Base-by-base conservation (phyloP, 2,797 vertebrate species). In the Anniella stebbinsi region DNA sequence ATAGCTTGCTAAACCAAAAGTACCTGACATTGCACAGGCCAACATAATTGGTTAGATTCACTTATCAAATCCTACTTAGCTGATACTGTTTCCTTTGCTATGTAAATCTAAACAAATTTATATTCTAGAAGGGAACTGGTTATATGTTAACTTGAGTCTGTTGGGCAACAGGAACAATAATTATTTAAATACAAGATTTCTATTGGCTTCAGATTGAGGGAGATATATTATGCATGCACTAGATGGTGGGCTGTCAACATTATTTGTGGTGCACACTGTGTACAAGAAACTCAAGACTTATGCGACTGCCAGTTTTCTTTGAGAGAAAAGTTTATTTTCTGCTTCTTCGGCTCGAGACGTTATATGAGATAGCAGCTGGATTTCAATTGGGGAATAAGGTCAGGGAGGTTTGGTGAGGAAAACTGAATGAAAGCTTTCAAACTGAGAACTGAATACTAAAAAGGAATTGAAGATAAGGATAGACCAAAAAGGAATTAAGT, bases 221-320 rank as follows among this genome's bases (percentile, higher is more conserved):
- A 81, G 90, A 92, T 67, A 41, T 75, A 89, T 80, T 80, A 54
- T 89, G 63, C 57, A 89, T 91, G 30, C 60, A 89, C 89, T 87
- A 78, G 88, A 91, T 92, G 80, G 84, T 18, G 4, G 88, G 86
- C 88, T 88, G 54, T 81, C 69, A 89, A 89, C 84, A 73, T 54
- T 87, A 84, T 87, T 90, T 91, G 81, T 77, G 75, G 89, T 33
- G 92, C 92, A 13, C 41, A 76, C 33, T 67, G 72, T 84, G 92
- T 91, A 84, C 45, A 92, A 91, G 80, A 95, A 94, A 85, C 51
- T 54, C 41, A 93, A 91, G 90, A 72, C 15, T 92, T 93, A 80
- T 85, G 81, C 87, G 72, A 57, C n/a, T 92, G 86, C 41, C 86
- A 90, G 66, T 21, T 6, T 73, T 84, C 54, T 91, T n/a, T 30